These are phyloP conservation scores for Halcyon smyrnensis DNA, from an alignment of 2,797 vertebrate species.

Conservation along the genomic window DNA sequence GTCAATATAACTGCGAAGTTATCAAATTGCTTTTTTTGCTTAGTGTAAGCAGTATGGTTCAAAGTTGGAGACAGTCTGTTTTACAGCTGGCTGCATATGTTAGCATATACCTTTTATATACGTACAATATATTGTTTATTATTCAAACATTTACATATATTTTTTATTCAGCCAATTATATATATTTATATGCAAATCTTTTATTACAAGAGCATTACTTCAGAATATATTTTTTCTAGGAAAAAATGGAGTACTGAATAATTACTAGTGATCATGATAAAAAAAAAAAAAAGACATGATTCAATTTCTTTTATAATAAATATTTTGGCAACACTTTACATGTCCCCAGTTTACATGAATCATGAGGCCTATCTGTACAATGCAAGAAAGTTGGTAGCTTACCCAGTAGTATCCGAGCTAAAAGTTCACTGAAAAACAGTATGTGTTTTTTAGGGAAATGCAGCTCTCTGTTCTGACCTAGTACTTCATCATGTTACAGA, in stretches of 20 bases:
- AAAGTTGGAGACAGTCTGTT: background rate
- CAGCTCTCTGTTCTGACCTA: background rate
- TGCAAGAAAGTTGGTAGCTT: fast-evolving
- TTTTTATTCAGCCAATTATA: background rate
- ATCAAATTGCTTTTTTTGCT: background rate
- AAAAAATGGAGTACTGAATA: background rate
- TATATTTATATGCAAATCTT: background rate
- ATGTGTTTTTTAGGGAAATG: background rate
- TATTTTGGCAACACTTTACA: background rate
- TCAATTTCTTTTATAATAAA: background rate
- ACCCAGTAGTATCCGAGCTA: background rate
- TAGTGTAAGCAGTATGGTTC: background rate
- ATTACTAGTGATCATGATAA: background rate
- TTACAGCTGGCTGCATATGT: background rate
- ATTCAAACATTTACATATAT: background rate
- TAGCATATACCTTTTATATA: background rate
- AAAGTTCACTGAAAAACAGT: background rate
- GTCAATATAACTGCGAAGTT: background rate
- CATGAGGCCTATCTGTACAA: background rate
- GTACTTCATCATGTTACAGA: background rate
- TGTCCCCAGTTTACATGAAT: background rate
- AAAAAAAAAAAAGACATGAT: background rate
- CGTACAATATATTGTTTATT: background rate
- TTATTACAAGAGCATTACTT: background rate
- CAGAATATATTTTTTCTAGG: background rate